Base-by-base conservation (phyloP, 2,113 vertebrate species). In the Lutjanus erythropterus region DNA sequence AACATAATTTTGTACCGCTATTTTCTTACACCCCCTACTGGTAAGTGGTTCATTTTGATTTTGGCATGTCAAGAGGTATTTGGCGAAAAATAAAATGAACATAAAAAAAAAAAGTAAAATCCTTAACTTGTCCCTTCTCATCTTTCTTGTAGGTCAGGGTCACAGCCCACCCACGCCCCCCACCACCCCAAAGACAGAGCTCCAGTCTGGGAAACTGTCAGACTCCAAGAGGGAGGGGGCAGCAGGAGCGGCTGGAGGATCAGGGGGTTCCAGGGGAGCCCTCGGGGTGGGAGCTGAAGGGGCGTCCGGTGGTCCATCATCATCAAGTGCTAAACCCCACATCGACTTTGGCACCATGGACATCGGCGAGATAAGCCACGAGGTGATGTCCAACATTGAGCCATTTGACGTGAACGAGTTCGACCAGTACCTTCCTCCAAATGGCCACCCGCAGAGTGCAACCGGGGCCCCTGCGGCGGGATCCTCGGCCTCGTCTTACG, bases 371-470 rank as follows among this genome's bases (percentile, higher is more conserved):
- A 99, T 99, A 92, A 99, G 98, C 93, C 97, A 99, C 0, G 98
- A 99, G 84, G 98, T 99, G 85, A 99, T 99, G 97, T 97, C 97
- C 93, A 99, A 99, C 95, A 99, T 99, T 92, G 98, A 99, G 93
- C 96, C 97, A 25, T 99, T 99, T 10, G 98, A 99, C 2, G 98
- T 99, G 60, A 98, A 99, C 1, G 98, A 99, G 87, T 97, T 99
- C 0, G 98, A 99, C 94, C 98, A 99, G 80, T 99, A 99, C 90
- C 94, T 99, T 83, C 98, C 98, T 0, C 98, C 97, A 65, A 99
- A 99, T 0, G 98, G 98, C 89, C 97, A 97, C 21, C 95, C 95
- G 93, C 3, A 96, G 95, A 62, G 96, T 0, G 86, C 74, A 3
- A 60, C 68, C 0, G 92, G 62, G 39, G 91, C 65, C 44, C 47